These are phyloP conservation scores for Calliopum simillimum DNA, from an alignment of 2,888 invertebrate species.

Conservation along the genomic window DNA sequence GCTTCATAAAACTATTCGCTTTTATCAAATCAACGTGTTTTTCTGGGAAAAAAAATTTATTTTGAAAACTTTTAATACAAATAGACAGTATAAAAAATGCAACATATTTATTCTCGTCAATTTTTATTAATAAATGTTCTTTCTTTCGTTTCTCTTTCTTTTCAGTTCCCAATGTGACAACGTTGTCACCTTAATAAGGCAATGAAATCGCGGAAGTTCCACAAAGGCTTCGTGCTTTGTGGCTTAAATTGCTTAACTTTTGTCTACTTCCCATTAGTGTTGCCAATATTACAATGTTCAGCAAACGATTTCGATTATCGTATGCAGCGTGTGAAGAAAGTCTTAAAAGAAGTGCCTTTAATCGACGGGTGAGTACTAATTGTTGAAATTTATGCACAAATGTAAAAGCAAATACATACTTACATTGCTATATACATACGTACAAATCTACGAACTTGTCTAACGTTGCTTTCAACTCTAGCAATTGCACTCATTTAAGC, in stretches of 20 bases:
- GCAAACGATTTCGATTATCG: constrained; percentile 70
- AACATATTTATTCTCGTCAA: background rate
- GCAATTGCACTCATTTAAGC: constrained; percentile 13
- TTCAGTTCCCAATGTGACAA: constrained; percentile 63
- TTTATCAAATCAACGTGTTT: no score
- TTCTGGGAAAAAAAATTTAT: no score
- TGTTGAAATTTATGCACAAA: background rate
- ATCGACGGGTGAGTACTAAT: constrained; percentile 70
- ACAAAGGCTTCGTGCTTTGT: constrained; percentile 67
- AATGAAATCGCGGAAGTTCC: constrained; percentile 68
- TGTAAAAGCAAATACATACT: background rate
- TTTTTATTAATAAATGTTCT: constrained; percentile 24
- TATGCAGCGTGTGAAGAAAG: constrained; percentile 71
- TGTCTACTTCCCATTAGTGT: constrained; percentile 64
- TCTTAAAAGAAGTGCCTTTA: constrained; percentile 73
- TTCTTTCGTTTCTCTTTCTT: constrained; percentile 40
- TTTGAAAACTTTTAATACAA: no score
- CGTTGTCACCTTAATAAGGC: constrained; percentile 60
- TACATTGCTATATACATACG: no score
- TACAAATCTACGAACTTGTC: background rate
- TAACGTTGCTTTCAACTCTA: background rate
- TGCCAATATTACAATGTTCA: constrained; percentile 63
- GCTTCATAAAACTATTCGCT: no score
- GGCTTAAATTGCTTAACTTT: constrained; percentile 67
- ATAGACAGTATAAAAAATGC: no score